Conservation (phyloP, 2,888 invertebrate genomes). For the Masnerella sp. region DNA sequence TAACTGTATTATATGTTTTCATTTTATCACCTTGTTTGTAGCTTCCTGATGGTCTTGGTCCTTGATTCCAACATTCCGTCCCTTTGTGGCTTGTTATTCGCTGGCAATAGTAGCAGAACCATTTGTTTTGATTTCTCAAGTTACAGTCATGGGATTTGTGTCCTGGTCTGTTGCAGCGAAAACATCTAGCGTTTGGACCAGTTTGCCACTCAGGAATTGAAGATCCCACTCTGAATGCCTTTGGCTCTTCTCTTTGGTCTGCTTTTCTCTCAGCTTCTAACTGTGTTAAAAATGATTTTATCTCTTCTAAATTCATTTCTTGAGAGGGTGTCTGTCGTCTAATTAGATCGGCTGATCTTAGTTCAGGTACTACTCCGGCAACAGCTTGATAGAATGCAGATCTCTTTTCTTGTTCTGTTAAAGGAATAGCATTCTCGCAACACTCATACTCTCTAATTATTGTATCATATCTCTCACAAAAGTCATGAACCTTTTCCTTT, state of each 20-base stretch:
- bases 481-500: slow-evolving; percentile 53
- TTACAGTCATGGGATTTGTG: neutral
- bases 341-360: slow-evolving; percentile 36
- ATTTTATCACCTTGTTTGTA: no score
- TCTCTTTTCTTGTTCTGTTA: slow-evolving; percentile 52
- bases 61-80: neutral
- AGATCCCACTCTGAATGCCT: slow-evolving; percentile 10
- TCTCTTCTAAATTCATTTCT: slow-evolving; percentile 50
- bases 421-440: slow-evolving; percentile 19
- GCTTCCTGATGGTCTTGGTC: neutral
- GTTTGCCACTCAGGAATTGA: neutral
- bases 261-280: slow-evolving; percentile 13
- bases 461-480: slow-evolving; percentile 54
- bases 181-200: neutral
- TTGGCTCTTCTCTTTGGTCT: slow-evolving; percentile 18
- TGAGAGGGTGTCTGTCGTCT: slow-evolving; percentile 3
- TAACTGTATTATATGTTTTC: neutral
- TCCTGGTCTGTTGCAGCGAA: neutral
- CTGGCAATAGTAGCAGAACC: slow-evolving; percentile 56
- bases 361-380: slow-evolving; percentile 10
- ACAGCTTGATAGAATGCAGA: slow-evolving; percentile 50
- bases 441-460: slow-evolving; percentile 52
- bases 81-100: slow-evolving; percentile 32
- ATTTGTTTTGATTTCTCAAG: neutral
- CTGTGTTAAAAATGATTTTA: slow-evolving; percentile 49